These are phyloP conservation scores for Remorina albescens DNA, from an alignment of 2,797 vertebrate species.

Conservation along the genomic window DNA sequence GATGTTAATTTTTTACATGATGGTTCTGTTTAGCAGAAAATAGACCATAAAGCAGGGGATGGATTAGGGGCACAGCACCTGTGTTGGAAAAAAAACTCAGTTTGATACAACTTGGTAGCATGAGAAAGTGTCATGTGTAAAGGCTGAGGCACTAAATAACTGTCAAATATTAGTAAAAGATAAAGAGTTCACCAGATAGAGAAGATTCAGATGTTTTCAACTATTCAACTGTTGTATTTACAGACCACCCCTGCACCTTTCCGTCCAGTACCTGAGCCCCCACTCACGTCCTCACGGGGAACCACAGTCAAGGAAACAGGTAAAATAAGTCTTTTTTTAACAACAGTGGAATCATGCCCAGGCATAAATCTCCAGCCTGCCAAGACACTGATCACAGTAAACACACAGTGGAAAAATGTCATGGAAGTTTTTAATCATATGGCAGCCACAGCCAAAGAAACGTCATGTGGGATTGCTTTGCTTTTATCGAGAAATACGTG, in stretches of 20 bases:
- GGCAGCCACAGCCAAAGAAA: conserved; percentile 39
- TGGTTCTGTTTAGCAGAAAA: no score
- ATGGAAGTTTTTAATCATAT: conserved; percentile 47
- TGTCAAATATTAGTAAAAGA: not conserved
- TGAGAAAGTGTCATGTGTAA: not conserved
- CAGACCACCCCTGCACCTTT: conserved; percentile 65
- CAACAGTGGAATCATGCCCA: not conserved
- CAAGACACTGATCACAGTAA: not conserved
- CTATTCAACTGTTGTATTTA: not conserved
- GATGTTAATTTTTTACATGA: no score
- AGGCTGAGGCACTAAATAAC: not conserved
- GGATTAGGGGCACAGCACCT: no score
- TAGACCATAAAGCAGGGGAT: no score
- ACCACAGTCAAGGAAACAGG: conserved; percentile 50
- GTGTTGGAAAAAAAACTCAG: no score
- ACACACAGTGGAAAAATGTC: conserved; percentile 1
- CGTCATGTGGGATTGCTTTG: not conserved
- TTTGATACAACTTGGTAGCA: not conserved
- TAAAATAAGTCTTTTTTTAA: conserved; percentile 17
- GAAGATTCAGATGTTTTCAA: not conserved
- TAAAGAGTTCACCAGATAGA: no score
- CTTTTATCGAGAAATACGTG: conserved; percentile 40
- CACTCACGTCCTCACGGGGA: conserved; percentile 52
- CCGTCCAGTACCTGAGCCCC: conserved; percentile 71
- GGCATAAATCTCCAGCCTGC: not conserved